phyloP scores from a whole-genome alignment of 2,797 vertebrate species.

The Yasuhikotakia modesta region DNA sequence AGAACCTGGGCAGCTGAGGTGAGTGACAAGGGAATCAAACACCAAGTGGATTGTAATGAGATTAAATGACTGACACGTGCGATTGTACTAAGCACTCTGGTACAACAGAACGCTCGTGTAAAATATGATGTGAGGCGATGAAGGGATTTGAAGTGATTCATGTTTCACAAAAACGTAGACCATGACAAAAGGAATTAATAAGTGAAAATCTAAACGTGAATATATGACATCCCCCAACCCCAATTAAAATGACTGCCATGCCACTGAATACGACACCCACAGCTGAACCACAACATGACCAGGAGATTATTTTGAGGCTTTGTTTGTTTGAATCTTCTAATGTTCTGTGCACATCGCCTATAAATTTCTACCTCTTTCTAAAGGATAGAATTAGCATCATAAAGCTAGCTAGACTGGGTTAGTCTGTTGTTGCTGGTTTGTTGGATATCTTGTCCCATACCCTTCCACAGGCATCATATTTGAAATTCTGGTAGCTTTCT shows the following conservation, averaged over 20 bases:
- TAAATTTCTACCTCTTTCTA: background rate
- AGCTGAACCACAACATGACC: background rate
- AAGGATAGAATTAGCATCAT: slow-evolving; percentile 9
- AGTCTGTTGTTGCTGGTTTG: slow-evolving; percentile 13
- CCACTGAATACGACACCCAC: background rate
- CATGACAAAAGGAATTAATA: background rate
- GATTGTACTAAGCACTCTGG: background rate
- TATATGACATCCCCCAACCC: no score
- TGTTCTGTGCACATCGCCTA: no score
- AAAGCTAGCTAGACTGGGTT: slow-evolving; percentile 26
- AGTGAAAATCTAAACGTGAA: no score
- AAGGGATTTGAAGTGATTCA: background rate
- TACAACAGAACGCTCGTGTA: background rate
- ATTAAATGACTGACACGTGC: slow-evolving; percentile 1
- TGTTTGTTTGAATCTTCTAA: background rate
- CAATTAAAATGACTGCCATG: background rate
- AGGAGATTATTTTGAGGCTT: background rate
- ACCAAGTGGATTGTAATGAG: background rate
- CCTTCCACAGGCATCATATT: slow-evolving; percentile 42
- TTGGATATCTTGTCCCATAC: slow-evolving; percentile 34
- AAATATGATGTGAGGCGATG: background rate
- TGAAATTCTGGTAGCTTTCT: slow-evolving; percentile 37
- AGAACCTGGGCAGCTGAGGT: slow-evolving; percentile 80
- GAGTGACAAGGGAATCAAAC: slow-evolving; percentile 21
- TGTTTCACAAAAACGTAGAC: background rate